These are phyloP conservation scores for Girardinus metallicus DNA, from an alignment of 2,797 vertebrate species.

Conservation along the genomic window DNA sequence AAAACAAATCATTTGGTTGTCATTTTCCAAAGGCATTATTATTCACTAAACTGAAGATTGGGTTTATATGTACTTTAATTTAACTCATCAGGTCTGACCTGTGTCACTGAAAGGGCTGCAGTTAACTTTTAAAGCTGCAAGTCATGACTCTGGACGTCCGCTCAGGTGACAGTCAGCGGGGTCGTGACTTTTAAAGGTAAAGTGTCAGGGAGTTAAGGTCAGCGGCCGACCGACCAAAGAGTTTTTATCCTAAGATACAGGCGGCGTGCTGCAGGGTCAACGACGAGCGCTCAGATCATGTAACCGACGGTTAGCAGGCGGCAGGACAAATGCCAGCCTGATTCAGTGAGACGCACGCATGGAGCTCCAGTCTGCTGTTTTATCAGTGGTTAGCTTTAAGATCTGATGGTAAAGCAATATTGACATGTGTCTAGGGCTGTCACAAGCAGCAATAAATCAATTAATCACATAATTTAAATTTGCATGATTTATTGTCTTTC, in stretches of 20 bases:
- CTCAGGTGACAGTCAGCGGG: slow-evolving; percentile 58
- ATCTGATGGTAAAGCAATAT: not conserved
- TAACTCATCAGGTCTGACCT: not conserved
- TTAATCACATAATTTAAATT: too few relatives aligned
- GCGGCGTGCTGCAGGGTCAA: slow-evolving; percentile 27
- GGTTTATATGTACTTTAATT: not conserved
- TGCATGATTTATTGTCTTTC: too few relatives aligned
- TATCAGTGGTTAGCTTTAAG: not conserved
- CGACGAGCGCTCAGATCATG: slow-evolving; percentile 60
- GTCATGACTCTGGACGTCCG: slow-evolving; percentile 40
- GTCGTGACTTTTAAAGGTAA: slow-evolving; percentile 76
- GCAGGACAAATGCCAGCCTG: slow-evolving; percentile 60
- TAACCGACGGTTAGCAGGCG: slow-evolving; percentile 69
- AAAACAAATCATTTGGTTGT: slow-evolving; percentile 24
- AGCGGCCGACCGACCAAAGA: slow-evolving; percentile 19
- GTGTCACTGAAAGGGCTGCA: not conserved
- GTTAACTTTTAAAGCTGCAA: slow-evolving; percentile 59
- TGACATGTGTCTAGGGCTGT: not conserved
- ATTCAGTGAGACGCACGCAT: slow-evolving; percentile 25
- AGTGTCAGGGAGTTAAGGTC: slow-evolving; percentile 62
- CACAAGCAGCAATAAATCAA: too few relatives aligned
- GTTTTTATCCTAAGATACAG: slow-evolving; percentile 29
- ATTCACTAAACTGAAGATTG: not conserved
- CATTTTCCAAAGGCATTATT: not conserved
- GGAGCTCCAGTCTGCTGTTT: slow-evolving; percentile 16